Evolutionary conservation across 2,113 vertebrate species (phyloP).

Genomic region (Aphelocoma coerulescens): DNA sequence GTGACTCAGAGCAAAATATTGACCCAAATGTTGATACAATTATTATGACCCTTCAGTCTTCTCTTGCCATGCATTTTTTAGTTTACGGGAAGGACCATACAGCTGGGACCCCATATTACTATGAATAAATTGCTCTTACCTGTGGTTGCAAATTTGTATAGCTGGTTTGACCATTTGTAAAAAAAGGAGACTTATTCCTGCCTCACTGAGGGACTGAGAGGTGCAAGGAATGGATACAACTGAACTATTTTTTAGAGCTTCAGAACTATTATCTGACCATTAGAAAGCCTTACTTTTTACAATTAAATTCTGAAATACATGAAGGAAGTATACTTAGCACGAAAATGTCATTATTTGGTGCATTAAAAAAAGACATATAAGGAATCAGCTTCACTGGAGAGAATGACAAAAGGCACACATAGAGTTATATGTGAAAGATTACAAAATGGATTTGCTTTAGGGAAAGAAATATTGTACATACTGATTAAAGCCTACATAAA

Average conservation of each 20-base stretch:
- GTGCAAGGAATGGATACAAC: background rate
- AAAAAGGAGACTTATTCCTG: background rate
- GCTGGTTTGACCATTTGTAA: background rate
- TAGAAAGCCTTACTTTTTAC: background rate
- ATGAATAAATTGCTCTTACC: background rate
- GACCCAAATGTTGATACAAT: slow-evolving; percentile 43
- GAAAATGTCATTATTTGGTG: background rate
- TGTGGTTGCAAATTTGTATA: background rate
- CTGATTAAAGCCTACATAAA: background rate
- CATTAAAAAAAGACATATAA: background rate
- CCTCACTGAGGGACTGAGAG: background rate
- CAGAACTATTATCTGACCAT: background rate
- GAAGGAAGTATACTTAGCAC: background rate
- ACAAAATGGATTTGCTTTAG: slow-evolving; percentile 7
- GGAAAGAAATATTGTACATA: background rate
- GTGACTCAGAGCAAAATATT: slow-evolving; percentile 47
- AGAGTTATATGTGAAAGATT: background rate
- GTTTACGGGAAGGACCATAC: background rate
- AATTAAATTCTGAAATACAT: background rate
- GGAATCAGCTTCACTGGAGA: background rate
- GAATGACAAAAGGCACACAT: background rate
- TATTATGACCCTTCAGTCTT: background rate
- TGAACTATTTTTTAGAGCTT: background rate
- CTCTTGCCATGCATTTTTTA: background rate
- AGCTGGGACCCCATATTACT: background rate